Conservation (phyloP, 2,113 vertebrate genomes). For the Erythrocercus mccallii region DNA sequence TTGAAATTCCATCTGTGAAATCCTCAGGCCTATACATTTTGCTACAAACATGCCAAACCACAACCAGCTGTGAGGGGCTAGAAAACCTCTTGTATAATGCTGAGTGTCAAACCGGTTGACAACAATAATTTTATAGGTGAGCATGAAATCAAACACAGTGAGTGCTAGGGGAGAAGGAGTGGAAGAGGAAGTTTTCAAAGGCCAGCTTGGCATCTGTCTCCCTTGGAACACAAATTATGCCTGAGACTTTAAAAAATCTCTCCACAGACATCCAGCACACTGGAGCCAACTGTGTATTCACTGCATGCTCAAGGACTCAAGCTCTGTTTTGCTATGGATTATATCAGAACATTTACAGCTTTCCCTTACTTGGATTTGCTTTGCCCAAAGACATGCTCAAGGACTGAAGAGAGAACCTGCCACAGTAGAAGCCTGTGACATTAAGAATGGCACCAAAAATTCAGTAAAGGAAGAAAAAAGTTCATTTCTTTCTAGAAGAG, state of each 20-base stretch:
- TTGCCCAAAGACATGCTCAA: background rate
- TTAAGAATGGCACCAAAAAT: background rate
- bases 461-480: background rate
- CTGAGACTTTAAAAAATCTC: background rate
- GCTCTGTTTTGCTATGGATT: background rate
- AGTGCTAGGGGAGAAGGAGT: background rate
- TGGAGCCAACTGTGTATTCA: background rate
- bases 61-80: background rate
- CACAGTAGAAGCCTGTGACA: background rate
- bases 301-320: background rate
- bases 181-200: background rate
- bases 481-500: background rate
- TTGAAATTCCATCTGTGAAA: background rate
- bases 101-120: background rate
- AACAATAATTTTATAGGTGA: background rate
- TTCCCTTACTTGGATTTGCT: background rate
- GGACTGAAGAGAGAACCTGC: background rate
- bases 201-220: background rate
- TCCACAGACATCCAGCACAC: background rate
- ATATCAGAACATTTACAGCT: background rate
- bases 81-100: background rate
- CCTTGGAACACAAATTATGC: background rate
- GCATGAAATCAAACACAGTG: background rate
- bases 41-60: background rate
- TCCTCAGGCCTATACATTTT: background rate